Evolutionary conservation across 1,140 invertebrate species (phyloP).

Genomic region (Gryon sp.): DNA sequence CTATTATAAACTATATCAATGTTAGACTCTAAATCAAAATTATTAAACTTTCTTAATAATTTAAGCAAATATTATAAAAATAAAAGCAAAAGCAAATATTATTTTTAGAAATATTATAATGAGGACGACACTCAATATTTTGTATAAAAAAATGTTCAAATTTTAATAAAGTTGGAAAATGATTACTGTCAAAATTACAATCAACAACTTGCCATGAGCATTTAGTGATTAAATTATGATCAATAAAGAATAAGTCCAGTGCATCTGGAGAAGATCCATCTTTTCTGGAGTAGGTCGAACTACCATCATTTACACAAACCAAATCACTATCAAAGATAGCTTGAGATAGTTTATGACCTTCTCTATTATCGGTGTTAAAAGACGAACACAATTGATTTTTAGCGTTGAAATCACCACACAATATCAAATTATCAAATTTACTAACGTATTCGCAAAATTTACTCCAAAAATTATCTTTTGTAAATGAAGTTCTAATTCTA

Average conservation of each 20-base stretch:
- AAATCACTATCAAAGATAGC: constrained; percentile 4
- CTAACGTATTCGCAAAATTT: too few species aligned
- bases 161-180: neutral
- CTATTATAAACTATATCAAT: neutral
- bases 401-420: constrained; percentile 12
- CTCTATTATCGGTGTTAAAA: neutral
- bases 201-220: neutral
- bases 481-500: too few species aligned
- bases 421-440: constrained; percentile 5
- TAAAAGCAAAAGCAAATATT: too few species aligned
- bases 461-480: too few species aligned
- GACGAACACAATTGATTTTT: constrained; percentile 3
- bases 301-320: constrained; percentile 1
- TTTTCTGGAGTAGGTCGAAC: neutral
- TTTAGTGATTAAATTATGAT: too few species aligned
- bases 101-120: constrained; percentile 2
- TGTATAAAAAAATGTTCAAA: neutral
- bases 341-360: neutral
- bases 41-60: neutral
- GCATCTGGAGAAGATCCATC: neutral
- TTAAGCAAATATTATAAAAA: neutral
- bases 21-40: neutral
- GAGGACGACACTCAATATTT: neutral
- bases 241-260: neutral
- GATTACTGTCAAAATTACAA: neutral